Evolutionary conservation across 2,888 invertebrate genomes (phyloP), one percentile per base, ranked within the genome.

Genomic region (Drosophila nr. perissopoda): DNA sequence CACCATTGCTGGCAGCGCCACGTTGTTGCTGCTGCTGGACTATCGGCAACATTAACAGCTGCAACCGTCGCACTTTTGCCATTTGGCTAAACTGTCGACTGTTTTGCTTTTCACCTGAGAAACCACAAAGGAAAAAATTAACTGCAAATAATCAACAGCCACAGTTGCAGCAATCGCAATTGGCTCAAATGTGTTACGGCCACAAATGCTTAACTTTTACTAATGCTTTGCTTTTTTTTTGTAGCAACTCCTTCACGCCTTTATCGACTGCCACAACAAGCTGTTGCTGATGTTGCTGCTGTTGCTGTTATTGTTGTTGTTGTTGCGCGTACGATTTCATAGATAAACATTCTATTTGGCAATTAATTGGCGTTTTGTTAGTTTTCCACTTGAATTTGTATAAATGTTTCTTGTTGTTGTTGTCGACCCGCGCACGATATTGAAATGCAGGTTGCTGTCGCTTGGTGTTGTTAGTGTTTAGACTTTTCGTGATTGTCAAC

Each of bases 281-380:
- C 67, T 65, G 68, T 62, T 67, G 74, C 51, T 73, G 77, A 21
- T 61, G 66, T 40, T 54, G 67, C 46, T 46, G 46, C 16, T 25
- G 8, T 33, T 61, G 64, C 16, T 25, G 8, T 29, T 61, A 62
- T 31, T 73, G 75, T 42, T 69, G 70, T 27, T 60, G 62, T 33
- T 74, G 81, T 66, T 54, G 84, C 66, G 67, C 70, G 51, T 79
- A 76, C 86, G 91, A 91, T 91, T 91, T 88, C 74, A 76, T 85
- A 91, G 92, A 91, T 91, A 91, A 90, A 89, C 89, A 90, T 88
- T 91, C 91, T 88, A 91, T 91, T 91, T 91, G 92, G 91, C 91
- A 91, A 92, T 91, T 91, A 91, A 92, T 92, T 91, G 91, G 89
- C 89, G 78, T 88, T 87, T 85, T 90, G 89, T 87, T 85, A 86